phyloP scores from a whole-genome alignment of 2,797 vertebrate genomes.

The Pseudotriccus pelzelni region DNA sequence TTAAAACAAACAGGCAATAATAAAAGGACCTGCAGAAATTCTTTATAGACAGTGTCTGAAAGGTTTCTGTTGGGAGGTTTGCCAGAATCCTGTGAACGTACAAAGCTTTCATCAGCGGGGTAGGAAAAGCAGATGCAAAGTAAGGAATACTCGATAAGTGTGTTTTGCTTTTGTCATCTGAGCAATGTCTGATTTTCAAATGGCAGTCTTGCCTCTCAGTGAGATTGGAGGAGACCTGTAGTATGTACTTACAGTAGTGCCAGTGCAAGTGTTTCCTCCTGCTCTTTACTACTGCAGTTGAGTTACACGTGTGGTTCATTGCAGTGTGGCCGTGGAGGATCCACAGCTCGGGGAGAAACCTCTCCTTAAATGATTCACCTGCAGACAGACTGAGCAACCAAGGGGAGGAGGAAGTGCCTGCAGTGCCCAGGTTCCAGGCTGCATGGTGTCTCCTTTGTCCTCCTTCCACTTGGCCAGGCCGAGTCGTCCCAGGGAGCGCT shows the following conservation, averaged over 20 bases:
- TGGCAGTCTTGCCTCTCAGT: background rate
- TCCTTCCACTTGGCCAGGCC: background rate
- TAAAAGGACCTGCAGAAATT: background rate
- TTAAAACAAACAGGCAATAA: background rate
- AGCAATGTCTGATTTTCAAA: background rate
- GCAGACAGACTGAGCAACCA: background rate
- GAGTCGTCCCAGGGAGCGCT: rapidly evolving
- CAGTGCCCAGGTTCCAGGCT: background rate
- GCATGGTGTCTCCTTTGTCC: background rate
- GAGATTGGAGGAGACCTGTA: background rate
- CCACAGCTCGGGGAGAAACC: background rate
- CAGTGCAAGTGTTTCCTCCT: background rate
- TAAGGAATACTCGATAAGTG: background rate
- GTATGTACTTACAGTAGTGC: background rate
- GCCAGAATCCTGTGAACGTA: background rate
- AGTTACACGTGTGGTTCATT: background rate
- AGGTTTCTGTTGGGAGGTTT: conserved; percentile 28
- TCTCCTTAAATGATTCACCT: background rate
- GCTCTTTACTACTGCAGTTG: background rate
- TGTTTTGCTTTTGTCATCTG: background rate
- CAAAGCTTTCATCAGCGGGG: conserved; percentile 24
- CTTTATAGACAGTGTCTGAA: background rate
- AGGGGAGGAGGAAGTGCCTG: background rate
- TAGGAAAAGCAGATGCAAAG: conserved; percentile 39
- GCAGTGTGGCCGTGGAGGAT: background rate